Base-by-base conservation (phyloP, 2,888 invertebrate species). In the Synergus japonicus region DNA sequence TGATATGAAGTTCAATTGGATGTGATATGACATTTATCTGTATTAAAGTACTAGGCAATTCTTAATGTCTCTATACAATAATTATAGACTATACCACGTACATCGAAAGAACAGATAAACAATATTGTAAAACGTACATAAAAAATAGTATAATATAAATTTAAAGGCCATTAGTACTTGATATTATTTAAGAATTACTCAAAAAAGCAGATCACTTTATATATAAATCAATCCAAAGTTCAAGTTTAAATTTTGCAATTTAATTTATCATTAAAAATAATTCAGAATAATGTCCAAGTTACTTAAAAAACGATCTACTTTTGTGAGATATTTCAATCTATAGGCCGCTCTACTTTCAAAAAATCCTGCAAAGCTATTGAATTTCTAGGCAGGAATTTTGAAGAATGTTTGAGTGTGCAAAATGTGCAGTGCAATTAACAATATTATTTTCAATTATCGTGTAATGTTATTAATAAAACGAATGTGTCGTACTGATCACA, bases 371-470 rank as follows among this genome's bases (percentile, higher is more conserved):
- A 13, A 22, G 3, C 12, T 18, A 18, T 60, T n/a, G 10, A 18
- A 22, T 5, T 60, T 60, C 18, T 8, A 29, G 22, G 29, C 10
- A 63, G 63, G 22, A 63, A 63, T 79, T 60, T 76, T 77, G 85
- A 85, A 84, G 86, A 83, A 82, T 85, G 82, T 80, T 85, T 82
- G 80, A 86, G 85, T 83, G 86, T 86, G 87, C 86, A 81, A 83
- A 81, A 78, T 81, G 86, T 88, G 82, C 86, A 83, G 85, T 87
- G 85, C 86, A 85, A 79, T 81, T 80, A 63, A 63, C 22, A 63
- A 63, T 63, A 29, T 63, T 63, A 29, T 63, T 63, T 22, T 63
- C 63, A 22, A 63, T 18, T 29, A 0, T 13, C 12, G 22, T 29
- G 10, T 13, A 63, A 4, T 29, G 22, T 29, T 63, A 63, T 63